Percentiles rank a stretch among this genome's conserved stretches.
Conservation (phyloP, 2,888 invertebrate species). For the Chaetoderma sp. region DNA sequence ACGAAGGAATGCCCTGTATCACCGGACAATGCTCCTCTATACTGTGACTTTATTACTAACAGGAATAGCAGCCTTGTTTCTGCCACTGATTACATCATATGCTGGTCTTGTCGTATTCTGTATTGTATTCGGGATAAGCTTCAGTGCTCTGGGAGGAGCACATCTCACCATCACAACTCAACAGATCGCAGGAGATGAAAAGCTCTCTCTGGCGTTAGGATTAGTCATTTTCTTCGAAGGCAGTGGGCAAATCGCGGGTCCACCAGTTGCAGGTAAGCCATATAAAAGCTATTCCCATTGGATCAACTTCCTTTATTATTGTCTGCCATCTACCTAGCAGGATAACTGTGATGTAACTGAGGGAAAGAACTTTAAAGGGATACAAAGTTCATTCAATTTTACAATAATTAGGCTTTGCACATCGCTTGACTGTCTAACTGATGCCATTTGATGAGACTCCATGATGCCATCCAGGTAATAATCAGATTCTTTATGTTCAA, state of each 20-base stretch:
- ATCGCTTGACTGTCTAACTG: too few relatives aligned
- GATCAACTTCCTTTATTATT: too few relatives aligned
- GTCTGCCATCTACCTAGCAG: too few relatives aligned
- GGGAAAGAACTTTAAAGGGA: too few relatives aligned
- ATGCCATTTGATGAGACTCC: too few relatives aligned
- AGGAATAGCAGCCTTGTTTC: conserved; percentile 1
- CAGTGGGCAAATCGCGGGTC: conserved; percentile 7
- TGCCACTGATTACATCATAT: not conserved
- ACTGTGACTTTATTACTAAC: not conserved
- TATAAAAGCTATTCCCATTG: too few relatives aligned
- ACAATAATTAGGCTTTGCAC: too few relatives aligned
- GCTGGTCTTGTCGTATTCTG: not conserved
- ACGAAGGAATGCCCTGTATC: not conserved
- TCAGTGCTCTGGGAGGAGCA: conserved; percentile 14
- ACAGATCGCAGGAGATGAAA: conserved; percentile 4
- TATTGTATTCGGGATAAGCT: not conserved
- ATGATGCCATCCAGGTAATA: too few relatives aligned
- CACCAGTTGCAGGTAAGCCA: conserved; percentile 17
- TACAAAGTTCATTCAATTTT: too few relatives aligned
- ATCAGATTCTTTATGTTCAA: too few relatives aligned
- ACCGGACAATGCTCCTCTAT: conserved; percentile 1
- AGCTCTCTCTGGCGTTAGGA: conserved; percentile 11
- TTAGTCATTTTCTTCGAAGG: conserved; percentile 6
- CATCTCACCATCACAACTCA: not conserved
- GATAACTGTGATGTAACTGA: too few relatives aligned